phyloP scores from a whole-genome alignment of 1,140 invertebrate species.

The Diorhabda sublineata region DNA sequence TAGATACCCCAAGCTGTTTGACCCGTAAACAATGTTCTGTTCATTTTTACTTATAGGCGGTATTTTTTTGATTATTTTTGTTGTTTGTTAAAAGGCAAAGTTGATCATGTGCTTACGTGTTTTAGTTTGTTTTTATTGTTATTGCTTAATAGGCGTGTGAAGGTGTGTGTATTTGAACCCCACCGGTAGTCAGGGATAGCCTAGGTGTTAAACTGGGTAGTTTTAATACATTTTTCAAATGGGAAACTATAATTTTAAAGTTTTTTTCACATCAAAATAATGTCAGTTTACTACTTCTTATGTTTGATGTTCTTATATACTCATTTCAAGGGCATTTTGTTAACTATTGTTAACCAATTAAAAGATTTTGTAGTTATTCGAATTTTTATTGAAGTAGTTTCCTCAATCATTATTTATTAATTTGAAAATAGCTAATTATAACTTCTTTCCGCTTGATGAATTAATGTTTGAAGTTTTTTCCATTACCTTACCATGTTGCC shows the following conservation, averaged over 20 bases:
- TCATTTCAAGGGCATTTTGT: neutral
- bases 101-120: neutral
- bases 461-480: neutral
- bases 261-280: too few species aligned
- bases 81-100: neutral
- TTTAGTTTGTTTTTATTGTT: neutral
- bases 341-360: neutral
- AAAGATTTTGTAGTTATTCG: neutral
- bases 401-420: neutral
- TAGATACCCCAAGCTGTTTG: conserved; percentile 35
- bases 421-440: conserved; percentile 1
- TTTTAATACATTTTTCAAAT: too few species aligned
- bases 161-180: neutral
- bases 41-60: neutral
- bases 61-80: neutral
- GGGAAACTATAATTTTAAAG: too few species aligned
- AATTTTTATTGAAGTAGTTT: neutral
- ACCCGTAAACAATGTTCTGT: conserved; percentile 24
- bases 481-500: neutral
- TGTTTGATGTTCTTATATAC: neutral
- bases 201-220: neutral
- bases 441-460: neutral
- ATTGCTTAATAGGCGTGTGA: neutral
- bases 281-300: too few species aligned
- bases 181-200: neutral